These are phyloP conservation scores for Urocitellus parryii DNA, from an alignment of 2,113 vertebrate genomes.

Conservation along the genomic window DNA sequence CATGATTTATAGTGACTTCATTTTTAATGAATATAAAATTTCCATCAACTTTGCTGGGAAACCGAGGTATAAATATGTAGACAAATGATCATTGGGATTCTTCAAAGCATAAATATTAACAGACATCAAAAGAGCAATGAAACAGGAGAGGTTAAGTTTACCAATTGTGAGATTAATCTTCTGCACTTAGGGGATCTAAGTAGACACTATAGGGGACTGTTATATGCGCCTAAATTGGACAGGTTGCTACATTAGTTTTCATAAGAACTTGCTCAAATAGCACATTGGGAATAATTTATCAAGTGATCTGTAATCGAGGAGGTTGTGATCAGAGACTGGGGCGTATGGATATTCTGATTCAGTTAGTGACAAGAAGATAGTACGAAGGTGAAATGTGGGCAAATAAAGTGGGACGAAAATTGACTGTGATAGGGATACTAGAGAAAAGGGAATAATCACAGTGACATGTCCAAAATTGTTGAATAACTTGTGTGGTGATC, in stretches of 20 bases:
- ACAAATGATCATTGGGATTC: neutral
- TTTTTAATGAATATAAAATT: neutral
- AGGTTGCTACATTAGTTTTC: neutral
- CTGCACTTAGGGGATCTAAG: neutral
- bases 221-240: no score
- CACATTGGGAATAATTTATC: neutral
- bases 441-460: no score
- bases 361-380: no score
- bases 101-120: neutral
- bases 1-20: no score
- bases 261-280: neutral
- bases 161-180: neutral
- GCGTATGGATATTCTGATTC: no score
- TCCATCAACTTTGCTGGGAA: neutral
- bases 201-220: neutral
- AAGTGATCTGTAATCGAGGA: neutral
- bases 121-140: neutral
- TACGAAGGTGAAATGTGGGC: no score
- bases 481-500: neutral
- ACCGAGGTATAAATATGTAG: neutral
- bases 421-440: no score
- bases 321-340: no score
- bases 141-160: no score
- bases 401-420: no score
- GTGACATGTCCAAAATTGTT: no score